Conservation (phyloP, 2,797 vertebrate genomes). For the Muscicapa comitata region DNA sequence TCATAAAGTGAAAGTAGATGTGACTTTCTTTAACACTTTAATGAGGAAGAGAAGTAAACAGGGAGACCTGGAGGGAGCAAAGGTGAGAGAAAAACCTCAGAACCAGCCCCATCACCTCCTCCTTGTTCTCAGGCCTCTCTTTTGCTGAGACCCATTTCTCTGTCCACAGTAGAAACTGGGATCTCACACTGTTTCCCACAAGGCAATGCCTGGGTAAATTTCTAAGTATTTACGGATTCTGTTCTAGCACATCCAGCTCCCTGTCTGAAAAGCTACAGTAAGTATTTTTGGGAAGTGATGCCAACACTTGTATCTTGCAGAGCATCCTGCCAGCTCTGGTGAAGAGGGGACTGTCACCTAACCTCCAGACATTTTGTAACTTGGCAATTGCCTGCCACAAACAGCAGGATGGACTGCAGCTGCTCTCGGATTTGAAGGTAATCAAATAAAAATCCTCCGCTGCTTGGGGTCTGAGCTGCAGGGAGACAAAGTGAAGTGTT, state of each 20-base stretch:
- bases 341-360: conserved; percentile 75
- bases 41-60: conserved; percentile 82
- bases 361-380: conserved; percentile 85
- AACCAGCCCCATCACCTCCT: not conserved
- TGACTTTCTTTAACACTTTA: conserved; percentile 87
- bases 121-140: not conserved
- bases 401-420: conserved; percentile 81
- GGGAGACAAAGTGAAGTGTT: not conserved
- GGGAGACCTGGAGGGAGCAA: conserved; percentile 82
- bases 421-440: conserved; percentile 86
- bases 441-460: not conserved
- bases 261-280: not conserved
- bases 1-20: conserved; percentile 79
- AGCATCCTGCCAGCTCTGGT: conserved; percentile 79
- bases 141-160: not conserved
- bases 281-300: not conserved
- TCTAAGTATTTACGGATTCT: not conserved
- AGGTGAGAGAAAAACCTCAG: conserved; percentile 76
- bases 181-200: not conserved
- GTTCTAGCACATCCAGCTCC: not conserved
- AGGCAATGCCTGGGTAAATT: not conserved
- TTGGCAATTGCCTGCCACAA: conserved; percentile 85
- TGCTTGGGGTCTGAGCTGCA: not conserved
- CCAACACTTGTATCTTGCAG: conserved; percentile 66
- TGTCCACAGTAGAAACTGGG: not conserved